phyloP scores from a whole-genome alignment of 2,888 invertebrate species.

The Herminia tarsipennalis region DNA sequence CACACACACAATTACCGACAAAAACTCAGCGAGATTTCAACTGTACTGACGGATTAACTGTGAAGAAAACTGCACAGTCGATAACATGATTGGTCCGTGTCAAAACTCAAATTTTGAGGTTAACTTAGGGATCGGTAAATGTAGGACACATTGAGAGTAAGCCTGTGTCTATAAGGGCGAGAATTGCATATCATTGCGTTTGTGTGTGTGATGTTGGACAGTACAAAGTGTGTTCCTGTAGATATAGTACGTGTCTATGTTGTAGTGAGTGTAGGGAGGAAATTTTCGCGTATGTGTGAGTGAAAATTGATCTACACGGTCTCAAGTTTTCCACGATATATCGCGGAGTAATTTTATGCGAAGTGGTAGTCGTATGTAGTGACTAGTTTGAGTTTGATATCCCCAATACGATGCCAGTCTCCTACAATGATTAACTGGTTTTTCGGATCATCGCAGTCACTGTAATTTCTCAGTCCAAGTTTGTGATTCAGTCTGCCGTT shows the following conservation, averaged over 20 bases:
- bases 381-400: too few relatives aligned
- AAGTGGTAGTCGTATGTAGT: too few relatives aligned
- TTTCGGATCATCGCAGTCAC: too few relatives aligned
- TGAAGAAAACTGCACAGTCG: constrained; percentile 45
- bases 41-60: constrained; percentile 33
- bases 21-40: constrained; percentile 18
- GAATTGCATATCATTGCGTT: constrained; percentile 53
- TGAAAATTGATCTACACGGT: constrained; percentile 45
- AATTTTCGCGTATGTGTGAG: constrained; percentile 57
- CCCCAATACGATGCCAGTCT: too few relatives aligned
- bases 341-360: neutral
- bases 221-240: constrained; percentile 46
- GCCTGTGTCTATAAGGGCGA: constrained; percentile 63
- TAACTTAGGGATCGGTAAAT: constrained; percentile 76
- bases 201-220: constrained; percentile 60
- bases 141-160: constrained; percentile 73
- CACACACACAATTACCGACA: constrained; percentile 20
- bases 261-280: constrained; percentile 50
- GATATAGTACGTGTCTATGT: constrained; percentile 46
- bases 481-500: too few relatives aligned
- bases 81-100: constrained; percentile 51
- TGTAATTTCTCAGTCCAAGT: too few relatives aligned
- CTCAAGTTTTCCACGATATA: constrained; percentile 42
- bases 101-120: constrained; percentile 78
- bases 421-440: too few relatives aligned